Percentiles rank a stretch among this genome's conserved stretches.
Evolutionary conservation across 2,797 vertebrate species (phyloP).

Genomic region (Artibeus lituratus): DNA sequence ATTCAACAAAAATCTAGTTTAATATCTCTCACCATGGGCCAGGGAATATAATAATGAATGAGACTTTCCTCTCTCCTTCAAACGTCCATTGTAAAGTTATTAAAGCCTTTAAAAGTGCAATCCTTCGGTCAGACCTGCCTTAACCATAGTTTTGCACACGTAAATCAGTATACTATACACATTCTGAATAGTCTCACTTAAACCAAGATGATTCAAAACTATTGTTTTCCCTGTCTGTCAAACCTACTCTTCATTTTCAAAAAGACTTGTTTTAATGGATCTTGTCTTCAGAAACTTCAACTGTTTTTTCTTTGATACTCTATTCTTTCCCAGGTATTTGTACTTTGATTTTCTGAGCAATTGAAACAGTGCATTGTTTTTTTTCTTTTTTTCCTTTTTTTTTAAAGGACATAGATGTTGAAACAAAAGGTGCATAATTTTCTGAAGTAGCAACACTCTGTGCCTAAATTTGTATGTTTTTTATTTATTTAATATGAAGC

Average conservation of each 20-base stretch:
- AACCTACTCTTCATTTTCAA: neutral
- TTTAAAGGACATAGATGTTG: neutral
- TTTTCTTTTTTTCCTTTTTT: neutral
- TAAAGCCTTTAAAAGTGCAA: neutral
- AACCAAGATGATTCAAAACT: neutral
- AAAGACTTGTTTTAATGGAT: neutral
- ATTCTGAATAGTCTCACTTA: neutral
- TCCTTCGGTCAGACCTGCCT: neutral
- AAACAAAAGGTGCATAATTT: constrained; percentile 11
- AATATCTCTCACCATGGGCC: neutral
- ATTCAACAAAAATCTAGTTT: neutral
- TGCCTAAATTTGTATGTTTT: neutral
- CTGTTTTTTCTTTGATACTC: neutral
- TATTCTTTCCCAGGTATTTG: constrained; percentile 20
- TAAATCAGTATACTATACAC: neutral
- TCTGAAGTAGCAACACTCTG: neutral
- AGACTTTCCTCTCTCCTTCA: neutral
- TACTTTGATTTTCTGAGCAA: constrained; percentile 41
- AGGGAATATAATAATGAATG: neutral
- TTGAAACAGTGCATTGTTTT: neutral
- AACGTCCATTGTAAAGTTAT: neutral
- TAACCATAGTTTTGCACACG: neutral
- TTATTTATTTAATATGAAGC: neutral
- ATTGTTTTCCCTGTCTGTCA: neutral
- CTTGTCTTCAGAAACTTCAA: constrained; percentile 10